Evolutionary conservation across 2,113 vertebrate genomes (phyloP).

Genomic region (Pachypanchax playfairii): DNA sequence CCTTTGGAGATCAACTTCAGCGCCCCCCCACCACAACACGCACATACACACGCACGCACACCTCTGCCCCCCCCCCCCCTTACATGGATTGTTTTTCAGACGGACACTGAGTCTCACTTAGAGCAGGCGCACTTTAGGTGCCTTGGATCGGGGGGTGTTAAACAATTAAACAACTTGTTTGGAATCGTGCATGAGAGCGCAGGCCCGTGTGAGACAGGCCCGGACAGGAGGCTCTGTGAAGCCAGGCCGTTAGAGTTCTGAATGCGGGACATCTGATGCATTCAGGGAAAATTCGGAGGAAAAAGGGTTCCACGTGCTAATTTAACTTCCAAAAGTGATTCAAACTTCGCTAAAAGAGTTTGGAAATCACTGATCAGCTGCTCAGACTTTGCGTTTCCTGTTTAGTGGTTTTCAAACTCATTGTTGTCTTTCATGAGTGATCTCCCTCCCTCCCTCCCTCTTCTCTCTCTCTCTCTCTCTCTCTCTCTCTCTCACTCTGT

Average conservation of each 20-base stretch:
- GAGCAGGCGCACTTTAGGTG: constrained; percentile 58
- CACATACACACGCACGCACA: no score
- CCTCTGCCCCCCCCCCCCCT: background rate
- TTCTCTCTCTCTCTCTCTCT: no score
- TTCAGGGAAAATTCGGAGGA: constrained; percentile 26
- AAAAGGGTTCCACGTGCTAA: no score
- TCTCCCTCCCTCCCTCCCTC: background rate
- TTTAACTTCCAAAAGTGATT: no score
- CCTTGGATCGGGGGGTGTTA: background rate
- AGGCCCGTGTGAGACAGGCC: background rate
- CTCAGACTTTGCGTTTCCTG: constrained; percentile 20
- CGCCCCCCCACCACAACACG: constrained; percentile 23
- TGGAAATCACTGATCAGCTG: constrained; percentile 17
- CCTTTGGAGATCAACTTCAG: constrained; percentile 90
- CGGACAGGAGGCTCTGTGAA: no score
- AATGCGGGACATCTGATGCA: no score
- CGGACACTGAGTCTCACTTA: constrained; percentile 85
- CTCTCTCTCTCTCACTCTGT: constrained; percentile 4
- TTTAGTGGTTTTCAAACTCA: constrained; percentile 15
- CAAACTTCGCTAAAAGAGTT: background rate
- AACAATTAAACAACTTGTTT: constrained; percentile 66
- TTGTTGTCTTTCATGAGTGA: constrained; percentile 8
- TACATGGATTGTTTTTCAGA: constrained; percentile 89
- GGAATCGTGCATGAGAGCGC: constrained; percentile 48
- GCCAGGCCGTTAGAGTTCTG: background rate